phyloP scores from a whole-genome alignment of 2,113 vertebrate genomes.

The Pundamilia nyererei region DNA sequence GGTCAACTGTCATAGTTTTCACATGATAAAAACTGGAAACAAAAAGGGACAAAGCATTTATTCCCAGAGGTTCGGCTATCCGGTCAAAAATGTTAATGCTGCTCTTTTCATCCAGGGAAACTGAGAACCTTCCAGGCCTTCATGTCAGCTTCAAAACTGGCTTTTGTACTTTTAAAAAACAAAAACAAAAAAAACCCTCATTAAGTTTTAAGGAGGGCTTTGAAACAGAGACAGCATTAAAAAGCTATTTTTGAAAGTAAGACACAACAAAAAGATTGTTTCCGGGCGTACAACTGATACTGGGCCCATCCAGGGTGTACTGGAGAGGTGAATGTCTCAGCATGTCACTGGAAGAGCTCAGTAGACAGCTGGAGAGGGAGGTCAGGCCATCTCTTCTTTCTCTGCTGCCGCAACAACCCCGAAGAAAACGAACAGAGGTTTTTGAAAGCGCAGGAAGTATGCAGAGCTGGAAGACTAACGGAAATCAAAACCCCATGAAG shows the following conservation, averaged over 20 bases:
- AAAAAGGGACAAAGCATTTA: neutral
- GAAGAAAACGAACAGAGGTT: neutral
- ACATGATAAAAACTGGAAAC: neutral
- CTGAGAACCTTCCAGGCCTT: neutral
- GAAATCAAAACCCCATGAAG: neutral
- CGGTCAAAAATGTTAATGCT: neutral
- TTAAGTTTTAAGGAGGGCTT: neutral
- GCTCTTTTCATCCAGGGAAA: neutral
- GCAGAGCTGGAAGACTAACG: accelerated
- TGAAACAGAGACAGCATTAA: neutral
- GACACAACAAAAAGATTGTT: neutral
- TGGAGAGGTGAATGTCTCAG: neutral
- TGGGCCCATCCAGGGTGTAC: neutral
- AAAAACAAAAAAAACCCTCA: neutral
- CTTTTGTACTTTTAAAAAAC: neutral
- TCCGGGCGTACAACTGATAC: neutral
- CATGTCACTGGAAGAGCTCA: neutral
- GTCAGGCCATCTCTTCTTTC: neutral
- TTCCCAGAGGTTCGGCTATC: accelerated
- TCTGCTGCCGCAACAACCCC: neutral
- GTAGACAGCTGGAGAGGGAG: neutral
- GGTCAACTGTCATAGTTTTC: neutral
- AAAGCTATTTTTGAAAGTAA: neutral
- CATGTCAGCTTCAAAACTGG: neutral
- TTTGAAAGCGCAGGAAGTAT: accelerated